phyloP scores from a whole-genome alignment of 2,797 vertebrate species.

The Ceyx erithaca region DNA sequence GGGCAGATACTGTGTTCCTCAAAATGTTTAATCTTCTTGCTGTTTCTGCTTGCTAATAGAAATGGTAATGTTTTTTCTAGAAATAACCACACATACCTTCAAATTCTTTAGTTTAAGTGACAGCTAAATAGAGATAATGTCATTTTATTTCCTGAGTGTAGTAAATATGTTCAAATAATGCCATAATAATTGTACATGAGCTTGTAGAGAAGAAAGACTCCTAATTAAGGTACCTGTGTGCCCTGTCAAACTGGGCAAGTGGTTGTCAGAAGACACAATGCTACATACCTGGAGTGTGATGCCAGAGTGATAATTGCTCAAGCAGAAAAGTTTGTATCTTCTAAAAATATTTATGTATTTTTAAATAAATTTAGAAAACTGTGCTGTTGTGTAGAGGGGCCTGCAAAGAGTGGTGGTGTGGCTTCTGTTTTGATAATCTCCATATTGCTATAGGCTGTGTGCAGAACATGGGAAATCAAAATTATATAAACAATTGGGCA shows the following conservation, averaged over 20 bases:
- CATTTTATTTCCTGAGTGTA: neutral
- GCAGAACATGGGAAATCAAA: conserved; percentile 15
- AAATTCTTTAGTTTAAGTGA: conserved; percentile 12
- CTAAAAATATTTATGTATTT: neutral
- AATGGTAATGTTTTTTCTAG: neutral
- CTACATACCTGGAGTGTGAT: neutral
- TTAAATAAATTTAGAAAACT: neutral
- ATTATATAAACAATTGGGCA: neutral
- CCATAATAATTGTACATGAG: conserved; percentile 17
- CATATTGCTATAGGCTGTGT: neutral
- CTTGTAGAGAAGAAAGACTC: conserved; percentile 10
- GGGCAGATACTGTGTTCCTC: neutral
- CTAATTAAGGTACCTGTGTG: conserved; percentile 6
- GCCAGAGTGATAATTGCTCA: neutral
- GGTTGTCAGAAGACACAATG: neutral
- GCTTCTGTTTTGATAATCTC: neutral
- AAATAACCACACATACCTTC: neutral
- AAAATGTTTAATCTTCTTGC: neutral
- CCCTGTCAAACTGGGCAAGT: conserved; percentile 23
- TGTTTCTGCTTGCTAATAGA: neutral
- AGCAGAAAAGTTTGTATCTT: conserved; percentile 4
- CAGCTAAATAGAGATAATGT: neutral
- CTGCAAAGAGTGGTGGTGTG: neutral
- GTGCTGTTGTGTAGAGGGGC: neutral
- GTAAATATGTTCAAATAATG: conserved; percentile 10